Percentiles rank a stretch among this genome's conserved stretches.
These are phyloP conservation scores for Rissa tridactyla DNA, from an alignment of 2,113 vertebrate genomes.

Conservation along the genomic window DNA sequence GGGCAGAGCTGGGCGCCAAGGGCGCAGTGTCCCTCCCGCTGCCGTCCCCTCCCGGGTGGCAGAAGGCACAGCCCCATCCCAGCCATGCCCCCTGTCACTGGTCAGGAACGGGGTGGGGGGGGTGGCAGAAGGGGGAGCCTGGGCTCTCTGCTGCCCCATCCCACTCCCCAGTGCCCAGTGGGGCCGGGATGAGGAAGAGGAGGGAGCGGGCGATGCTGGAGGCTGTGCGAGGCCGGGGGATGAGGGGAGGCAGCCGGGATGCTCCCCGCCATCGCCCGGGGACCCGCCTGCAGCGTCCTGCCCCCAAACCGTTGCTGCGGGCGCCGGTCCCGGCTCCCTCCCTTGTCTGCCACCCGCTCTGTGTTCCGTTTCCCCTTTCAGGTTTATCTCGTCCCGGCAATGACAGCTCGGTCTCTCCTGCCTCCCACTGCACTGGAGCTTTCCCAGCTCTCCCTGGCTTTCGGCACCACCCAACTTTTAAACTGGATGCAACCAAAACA, in stretches of 20 bases:
- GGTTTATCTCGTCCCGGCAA: not conserved
- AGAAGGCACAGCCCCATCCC: not conserved
- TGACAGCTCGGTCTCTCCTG: not conserved
- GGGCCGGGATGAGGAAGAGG: not conserved
- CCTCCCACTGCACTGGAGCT: not conserved
- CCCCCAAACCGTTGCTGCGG: not conserved
- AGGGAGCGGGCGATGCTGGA: not conserved
- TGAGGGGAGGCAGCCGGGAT: not conserved
- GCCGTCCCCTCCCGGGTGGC: not conserved
- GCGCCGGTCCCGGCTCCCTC: not conserved
- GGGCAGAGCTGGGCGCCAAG: not conserved
- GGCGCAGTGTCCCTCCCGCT: not conserved
- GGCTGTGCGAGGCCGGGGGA: not conserved
- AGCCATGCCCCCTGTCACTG: not conserved
- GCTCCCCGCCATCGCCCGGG: not conserved
- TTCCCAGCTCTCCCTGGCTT: not conserved
- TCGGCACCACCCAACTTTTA: not conserved
- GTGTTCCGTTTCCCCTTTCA: not conserved
- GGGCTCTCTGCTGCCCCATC: fast-evolving
- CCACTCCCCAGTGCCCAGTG: not conserved
- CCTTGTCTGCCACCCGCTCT: fast-evolving
- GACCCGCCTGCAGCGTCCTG: not conserved
- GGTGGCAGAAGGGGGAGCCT: not conserved
- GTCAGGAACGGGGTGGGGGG: not conserved
- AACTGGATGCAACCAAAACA: not conserved